phyloP scores from a whole-genome alignment of 2,888 invertebrate species.

The Macaria notata region DNA sequence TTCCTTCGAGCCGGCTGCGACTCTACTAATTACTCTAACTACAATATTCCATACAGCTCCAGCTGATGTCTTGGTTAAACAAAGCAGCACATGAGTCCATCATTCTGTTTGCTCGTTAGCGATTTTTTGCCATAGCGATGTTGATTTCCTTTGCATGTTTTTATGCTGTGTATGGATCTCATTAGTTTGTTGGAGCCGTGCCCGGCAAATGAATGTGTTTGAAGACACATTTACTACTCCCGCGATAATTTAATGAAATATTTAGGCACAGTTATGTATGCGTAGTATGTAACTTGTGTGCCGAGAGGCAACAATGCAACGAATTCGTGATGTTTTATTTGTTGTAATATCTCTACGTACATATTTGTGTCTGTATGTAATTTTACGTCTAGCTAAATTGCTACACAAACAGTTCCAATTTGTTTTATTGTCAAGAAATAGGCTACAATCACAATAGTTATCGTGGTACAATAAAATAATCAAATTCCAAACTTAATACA shows the following conservation, averaged over 20 bases:
- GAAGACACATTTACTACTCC: conserved; percentile 39
- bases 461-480: too few species aligned
- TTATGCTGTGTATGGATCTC: conserved; percentile 40
- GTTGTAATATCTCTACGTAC: neutral
- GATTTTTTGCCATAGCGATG: conserved; percentile 41
- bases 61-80: conserved; percentile 49
- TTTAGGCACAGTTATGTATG: conserved; percentile 30
- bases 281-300: conserved; percentile 18
- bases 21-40: conserved; percentile 54
- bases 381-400: conserved; percentile 2
- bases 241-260: conserved; percentile 38
- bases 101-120: conserved; percentile 49
- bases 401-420: neutral
- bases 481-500: too few species aligned
- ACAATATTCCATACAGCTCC: conserved; percentile 46
- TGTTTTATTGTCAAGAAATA: neutral
- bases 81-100: conserved; percentile 37
- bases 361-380: conserved; percentile 1
- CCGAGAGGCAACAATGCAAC: conserved; percentile 14
- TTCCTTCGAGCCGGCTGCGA: neutral
- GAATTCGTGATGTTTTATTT: conserved; percentile 4
- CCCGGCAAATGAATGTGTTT: conserved; percentile 41
- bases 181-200: conserved; percentile 37
- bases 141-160: conserved; percentile 36
- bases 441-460: too few species aligned